Evolutionary conservation across 2,888 invertebrate species (phyloP).

Genomic region (Diarsia brunnea): DNA sequence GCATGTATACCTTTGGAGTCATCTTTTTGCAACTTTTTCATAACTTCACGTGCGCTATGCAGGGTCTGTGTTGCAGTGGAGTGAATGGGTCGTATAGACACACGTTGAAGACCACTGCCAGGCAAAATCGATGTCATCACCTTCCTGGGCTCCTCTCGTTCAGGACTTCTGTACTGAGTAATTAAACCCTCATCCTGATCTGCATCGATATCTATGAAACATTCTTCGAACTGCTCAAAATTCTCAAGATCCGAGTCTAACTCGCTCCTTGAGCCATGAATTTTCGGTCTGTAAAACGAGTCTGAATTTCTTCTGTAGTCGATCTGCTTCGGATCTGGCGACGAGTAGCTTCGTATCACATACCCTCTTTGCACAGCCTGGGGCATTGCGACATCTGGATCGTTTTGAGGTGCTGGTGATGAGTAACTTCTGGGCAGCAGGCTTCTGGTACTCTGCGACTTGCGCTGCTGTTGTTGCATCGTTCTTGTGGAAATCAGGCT

Average conservation of each 20-base stretch:
- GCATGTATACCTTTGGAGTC: conserved; percentile 78
- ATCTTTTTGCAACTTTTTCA: conserved; percentile 78
- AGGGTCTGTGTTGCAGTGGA: conserved; percentile 75
- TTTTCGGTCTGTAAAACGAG: conserved; percentile 81
- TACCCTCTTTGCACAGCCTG: conserved; percentile 73
- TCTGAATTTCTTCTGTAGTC: conserved; percentile 83
- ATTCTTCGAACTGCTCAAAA: conserved; percentile 86
- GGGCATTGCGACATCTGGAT: conserved; percentile 69
- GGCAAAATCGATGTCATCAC: conserved; percentile 84
- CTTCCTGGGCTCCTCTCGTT: conserved; percentile 82
- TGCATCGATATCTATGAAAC: conserved; percentile 86
- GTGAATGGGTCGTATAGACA: conserved; percentile 82
- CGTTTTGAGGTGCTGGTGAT: conserved; percentile 81
- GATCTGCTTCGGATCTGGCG: conserved; percentile 83
- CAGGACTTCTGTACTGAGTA: conserved; percentile 79
- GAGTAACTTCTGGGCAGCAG: conserved; percentile 86
- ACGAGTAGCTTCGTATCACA: conserved; percentile 84
- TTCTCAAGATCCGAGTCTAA: conserved; percentile 86
- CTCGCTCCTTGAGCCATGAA: conserved; percentile 83
- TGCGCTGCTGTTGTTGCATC: conserved; percentile 83
- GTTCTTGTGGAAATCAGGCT: conserved; percentile 85
- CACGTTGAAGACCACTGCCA: conserved; percentile 86
- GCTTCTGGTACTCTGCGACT: conserved; percentile 77
- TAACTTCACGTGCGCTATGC: conserved; percentile 76
- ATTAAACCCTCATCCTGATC: conserved; percentile 81